These are phyloP conservation scores for Rhodeus uyekii DNA, from an alignment of 2,797 vertebrate species.

Conservation along the genomic window DNA sequence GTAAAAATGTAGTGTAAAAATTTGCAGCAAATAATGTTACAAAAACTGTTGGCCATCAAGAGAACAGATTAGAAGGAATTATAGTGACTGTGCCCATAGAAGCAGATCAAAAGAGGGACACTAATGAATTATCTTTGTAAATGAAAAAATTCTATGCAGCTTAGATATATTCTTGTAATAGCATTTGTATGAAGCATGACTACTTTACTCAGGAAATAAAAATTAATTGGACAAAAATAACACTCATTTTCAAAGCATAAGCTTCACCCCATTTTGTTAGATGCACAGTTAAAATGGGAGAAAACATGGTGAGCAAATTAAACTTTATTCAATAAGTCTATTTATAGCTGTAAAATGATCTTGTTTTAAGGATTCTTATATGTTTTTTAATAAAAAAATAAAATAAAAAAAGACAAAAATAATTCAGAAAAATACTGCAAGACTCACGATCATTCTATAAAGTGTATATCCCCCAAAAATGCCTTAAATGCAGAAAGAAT, in stretches of 20 bases:
- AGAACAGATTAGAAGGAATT: not conserved
- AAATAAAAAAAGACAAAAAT: no score
- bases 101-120: not conserved
- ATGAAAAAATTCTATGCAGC: not conserved
- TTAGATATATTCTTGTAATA: constrained; percentile 11
- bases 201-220: constrained; percentile 11
- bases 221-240: constrained; percentile 17
- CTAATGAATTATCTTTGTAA: not conserved
- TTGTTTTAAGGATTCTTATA: not conserved
- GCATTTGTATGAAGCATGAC: constrained; percentile 2
- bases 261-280: not conserved
- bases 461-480: not conserved
- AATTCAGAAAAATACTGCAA: no score
- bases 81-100: not conserved
- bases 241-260: not conserved
- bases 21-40: not conserved
- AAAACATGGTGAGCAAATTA: not conserved
- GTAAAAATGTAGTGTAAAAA: not conserved
- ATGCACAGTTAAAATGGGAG: not conserved
- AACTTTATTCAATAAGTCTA: not conserved
- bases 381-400: not conserved
- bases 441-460: not conserved
- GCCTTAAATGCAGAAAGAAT: not conserved
- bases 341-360: no score
- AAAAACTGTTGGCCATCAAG: not conserved